phyloP scores from a whole-genome alignment of 2,113 vertebrate species.

The Oostethus manadensis region DNA sequence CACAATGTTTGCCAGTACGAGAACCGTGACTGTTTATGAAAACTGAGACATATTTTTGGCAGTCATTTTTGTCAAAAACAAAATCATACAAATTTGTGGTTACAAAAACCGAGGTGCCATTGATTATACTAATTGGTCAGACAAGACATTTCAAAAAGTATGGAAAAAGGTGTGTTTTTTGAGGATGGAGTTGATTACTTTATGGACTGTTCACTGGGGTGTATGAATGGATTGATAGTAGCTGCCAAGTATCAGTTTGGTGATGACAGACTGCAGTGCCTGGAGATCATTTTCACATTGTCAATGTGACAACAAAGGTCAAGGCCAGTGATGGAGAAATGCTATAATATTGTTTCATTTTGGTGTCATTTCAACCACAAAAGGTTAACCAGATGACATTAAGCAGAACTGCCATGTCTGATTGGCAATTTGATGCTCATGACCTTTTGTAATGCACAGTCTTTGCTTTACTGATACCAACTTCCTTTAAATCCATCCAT shows the following conservation, averaged over 20 bases:
- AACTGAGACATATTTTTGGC: no score
- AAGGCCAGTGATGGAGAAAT: slow-evolving; percentile 55
- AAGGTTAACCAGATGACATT: slow-evolving; percentile 77
- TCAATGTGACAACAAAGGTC: slow-evolving; percentile 67
- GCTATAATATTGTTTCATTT: slow-evolving; percentile 48
- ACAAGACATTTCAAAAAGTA: no score
- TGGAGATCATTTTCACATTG: slow-evolving; percentile 25
- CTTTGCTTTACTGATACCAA: slow-evolving; percentile 12
- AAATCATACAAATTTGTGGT: no score
- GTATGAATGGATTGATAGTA: slow-evolving; percentile 12
- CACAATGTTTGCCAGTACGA: no score
- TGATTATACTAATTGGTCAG: no score
- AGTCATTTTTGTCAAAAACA: no score
- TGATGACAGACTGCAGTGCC: slow-evolving; percentile 33
- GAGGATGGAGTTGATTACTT: neutral
- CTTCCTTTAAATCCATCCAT: slow-evolving; percentile 19
- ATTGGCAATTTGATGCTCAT: slow-evolving; percentile 64
- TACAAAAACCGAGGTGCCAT: neutral
- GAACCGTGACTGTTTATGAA: no score
- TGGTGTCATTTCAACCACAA: slow-evolving; percentile 55
- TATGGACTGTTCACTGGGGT: neutral
- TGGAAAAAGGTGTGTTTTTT: neutral
- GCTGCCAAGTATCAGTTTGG: neutral
- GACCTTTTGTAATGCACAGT: slow-evolving; percentile 64
- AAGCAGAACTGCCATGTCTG: slow-evolving; percentile 59